Evolutionary conservation across 2,113 vertebrate genomes (phyloP).

Genomic region (Gulo gulo): DNA sequence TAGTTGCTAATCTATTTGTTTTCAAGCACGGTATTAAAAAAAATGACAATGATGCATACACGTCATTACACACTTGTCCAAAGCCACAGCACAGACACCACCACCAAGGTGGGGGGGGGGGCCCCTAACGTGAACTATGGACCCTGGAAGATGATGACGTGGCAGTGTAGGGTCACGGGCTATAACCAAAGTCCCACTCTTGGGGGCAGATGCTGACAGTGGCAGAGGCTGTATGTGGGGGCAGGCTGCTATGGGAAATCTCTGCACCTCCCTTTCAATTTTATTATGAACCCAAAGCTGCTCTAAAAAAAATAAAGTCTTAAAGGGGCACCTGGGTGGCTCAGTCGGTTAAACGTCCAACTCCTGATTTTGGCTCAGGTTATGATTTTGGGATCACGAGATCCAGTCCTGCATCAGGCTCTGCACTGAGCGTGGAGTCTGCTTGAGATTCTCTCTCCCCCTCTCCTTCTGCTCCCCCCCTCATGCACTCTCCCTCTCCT

Average conservation of each 20-base stretch:
- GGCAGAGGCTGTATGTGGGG: not conserved
- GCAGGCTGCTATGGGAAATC: not conserved
- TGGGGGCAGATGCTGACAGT: fast-evolving
- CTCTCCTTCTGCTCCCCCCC: not conserved
- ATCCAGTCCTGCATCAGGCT: not conserved
- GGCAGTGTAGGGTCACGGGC: fast-evolving
- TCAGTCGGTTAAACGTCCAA: not conserved
- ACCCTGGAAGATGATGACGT: not conserved
- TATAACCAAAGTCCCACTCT: not conserved
- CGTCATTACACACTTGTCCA: not conserved
- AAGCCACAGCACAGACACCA: not conserved
- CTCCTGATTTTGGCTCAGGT: not conserved
- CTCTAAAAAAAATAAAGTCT: not conserved
- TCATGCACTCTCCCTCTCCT: not conserved
- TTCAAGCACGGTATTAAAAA: not conserved
- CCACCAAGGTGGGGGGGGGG: fast-evolving
- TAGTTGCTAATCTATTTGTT: not conserved
- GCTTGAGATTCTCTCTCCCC: not conserved
- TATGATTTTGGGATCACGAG: not conserved
- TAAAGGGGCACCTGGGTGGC: not conserved
- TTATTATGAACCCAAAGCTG: not conserved
- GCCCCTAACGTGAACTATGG: fast-evolving
- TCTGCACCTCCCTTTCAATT: not conserved
- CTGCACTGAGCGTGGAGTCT: not conserved
- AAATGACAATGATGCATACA: not conserved